These are phyloP conservation scores for Sitobion miscanthi DNA, from an alignment of 1,140 invertebrate genomes.

Conservation along the genomic window DNA sequence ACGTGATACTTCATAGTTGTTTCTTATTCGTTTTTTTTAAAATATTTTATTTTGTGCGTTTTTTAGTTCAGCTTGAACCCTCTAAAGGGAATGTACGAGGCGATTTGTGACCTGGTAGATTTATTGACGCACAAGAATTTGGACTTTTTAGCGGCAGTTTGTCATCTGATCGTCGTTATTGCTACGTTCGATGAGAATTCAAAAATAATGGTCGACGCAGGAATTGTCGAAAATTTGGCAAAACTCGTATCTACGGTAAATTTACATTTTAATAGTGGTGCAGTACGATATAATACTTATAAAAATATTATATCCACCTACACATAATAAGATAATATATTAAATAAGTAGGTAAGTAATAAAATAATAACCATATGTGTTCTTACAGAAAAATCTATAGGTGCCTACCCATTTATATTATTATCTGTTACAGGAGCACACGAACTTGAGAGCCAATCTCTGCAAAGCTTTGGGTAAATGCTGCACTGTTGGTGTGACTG, in stretches of 20 bases:
- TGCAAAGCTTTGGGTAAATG: conserved; percentile 48
- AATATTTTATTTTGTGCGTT: not conserved
- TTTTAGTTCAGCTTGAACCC: not conserved
- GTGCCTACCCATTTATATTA: not conserved
- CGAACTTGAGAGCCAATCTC: not conserved
- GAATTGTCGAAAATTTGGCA: not conserved
- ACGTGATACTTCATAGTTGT: too few relatives aligned
- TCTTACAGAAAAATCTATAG: not conserved
- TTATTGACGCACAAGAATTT: conserved; percentile 1
- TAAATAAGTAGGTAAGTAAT: not conserved
- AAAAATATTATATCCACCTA: not conserved
- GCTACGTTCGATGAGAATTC: not conserved
- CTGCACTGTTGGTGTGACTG: not conserved
- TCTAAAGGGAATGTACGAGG: conserved; percentile 16
- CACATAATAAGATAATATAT: not conserved
- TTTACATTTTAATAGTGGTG: not conserved
- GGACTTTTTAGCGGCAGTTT: conserved; percentile 16
- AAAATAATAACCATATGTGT: not conserved
- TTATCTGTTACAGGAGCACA: not conserved
- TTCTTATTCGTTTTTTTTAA: too few relatives aligned
- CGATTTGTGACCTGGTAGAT: not conserved
- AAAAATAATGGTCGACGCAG: conserved; percentile 12
- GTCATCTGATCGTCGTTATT: not conserved
- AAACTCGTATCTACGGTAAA: not conserved
- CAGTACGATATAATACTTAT: not conserved